Evolutionary conservation across 2,888 invertebrate species (phyloP), one percentile per base, ranked within the genome.

Genomic region (Ellobium chinense): DNA sequence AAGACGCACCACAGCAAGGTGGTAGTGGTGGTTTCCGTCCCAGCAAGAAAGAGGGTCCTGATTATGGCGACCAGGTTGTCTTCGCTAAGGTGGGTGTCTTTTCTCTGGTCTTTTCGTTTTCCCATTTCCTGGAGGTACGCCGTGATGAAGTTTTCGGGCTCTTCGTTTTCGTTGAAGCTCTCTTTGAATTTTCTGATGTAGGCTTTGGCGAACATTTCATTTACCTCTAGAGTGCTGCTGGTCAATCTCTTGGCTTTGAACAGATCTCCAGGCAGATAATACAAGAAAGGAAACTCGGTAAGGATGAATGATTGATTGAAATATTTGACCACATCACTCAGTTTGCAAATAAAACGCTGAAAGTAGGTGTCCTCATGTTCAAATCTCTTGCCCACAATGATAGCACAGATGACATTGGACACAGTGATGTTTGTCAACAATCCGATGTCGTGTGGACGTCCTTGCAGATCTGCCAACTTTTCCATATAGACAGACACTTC

Each of bases 1-100:
- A 96, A 96, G 4, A 97, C 94, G 83, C 96, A 96, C 94, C 97
- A 97, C 90, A 96, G 96, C 83, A 97, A 96, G 1, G 96, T 97
- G 29, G 97, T 96, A n/a, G 96, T 95, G 0, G 96, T 96, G 1
- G 96, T 96, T 88, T 96, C 96, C 90, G 86, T 83, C 0, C 78
- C 78, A 37, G 78, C 78, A 9, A 63, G n/a, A 34, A 72, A 78
- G 18, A 78, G 36, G 18, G 70, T 72, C 31, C 69, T 68, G 12
- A 78, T 65, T 4, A 78, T 62, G 1, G 78, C 78, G 2, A 54
- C n/a, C 29, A 78, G 29, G 56, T 78, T 78, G n/a, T 24, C 54
- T 27, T 78, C 72, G 54, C 34, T 36, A 31, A 78, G 12, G 24
- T 12, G 46, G 12, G 39, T 70, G 0, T 18, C 21, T 9, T 65